Evolutionary conservation across 2,888 invertebrate genomes (phyloP), one percentile per base, ranked within the genome.

Genomic region (Hoplodrina ambigua): DNA sequence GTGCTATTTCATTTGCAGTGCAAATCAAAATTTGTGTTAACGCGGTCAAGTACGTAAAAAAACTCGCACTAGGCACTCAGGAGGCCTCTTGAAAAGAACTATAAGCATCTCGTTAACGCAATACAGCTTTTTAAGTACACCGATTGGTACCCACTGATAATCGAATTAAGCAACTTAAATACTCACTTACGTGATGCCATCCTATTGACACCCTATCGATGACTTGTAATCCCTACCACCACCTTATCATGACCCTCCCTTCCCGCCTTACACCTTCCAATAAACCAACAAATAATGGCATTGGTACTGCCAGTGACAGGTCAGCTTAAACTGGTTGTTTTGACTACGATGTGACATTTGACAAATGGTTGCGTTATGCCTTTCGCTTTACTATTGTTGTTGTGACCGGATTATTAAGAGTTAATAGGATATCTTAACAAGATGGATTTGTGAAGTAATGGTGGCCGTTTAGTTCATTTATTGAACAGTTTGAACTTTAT

Each of bases 321-420:
- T 70, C 80, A 56, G 25, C 20, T 3, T 37, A 41, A 54, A 33
- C 54, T 80, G 73, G 81, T 68, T 17, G 46, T 17, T 57, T 33
- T 63, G 55, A 50, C 33, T 41, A 67, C 76, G 44, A 70, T 82
- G 71, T 87, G 82, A 74, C 85, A 80, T 86, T 87, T 88, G 87
- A 85, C 85, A 85, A 87, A 85, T 86, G 71, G 80, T 86, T 86
- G 80, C 86, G 78, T 63, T 78, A 75, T 81, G 69, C 82, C 83
- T 82, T 83, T 84, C 83, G 85, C 80, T 75, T 59, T 41, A 59
- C 63, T 44, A 81, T 84, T 86, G 83, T 80, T 86, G 83, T 79
- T 73, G 33, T 64, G 80, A 73, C 76, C 79, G 65, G 62, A 78
- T 81, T 81, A 79, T 68, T 44, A 68, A 59, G 59, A 78, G 61